phyloP scores from a whole-genome alignment of 64 coral and sea anemone genomes.

The Catalaphyllia jardinei region DNA sequence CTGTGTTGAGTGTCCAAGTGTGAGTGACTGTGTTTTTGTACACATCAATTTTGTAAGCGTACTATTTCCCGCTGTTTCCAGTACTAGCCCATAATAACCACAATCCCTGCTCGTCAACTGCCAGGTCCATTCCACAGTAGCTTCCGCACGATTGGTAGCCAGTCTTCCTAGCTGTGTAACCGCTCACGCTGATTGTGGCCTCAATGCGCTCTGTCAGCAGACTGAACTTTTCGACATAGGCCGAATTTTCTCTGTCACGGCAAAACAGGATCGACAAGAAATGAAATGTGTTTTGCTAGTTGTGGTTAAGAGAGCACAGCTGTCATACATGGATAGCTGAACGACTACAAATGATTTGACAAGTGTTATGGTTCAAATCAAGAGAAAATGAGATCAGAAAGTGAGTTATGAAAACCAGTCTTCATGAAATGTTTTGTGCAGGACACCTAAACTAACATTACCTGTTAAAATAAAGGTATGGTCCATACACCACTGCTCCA shows the following conservation, averaged over 20 bases:
- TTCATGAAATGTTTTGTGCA: no score
- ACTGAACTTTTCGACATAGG: conserved; percentile 39
- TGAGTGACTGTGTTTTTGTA: not conserved
- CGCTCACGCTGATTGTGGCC: conserved; percentile 18
- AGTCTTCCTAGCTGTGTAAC: not conserved
- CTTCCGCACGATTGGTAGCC: not conserved
- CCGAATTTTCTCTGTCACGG: conserved; percentile 9
- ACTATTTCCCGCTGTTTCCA: not conserved
- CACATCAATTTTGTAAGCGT: conserved; percentile 35
- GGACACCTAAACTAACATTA: not conserved
- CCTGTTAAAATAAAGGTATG: conserved; percentile 49
- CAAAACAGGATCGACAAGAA: not conserved
- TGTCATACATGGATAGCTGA: no score
- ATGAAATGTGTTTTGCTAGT: no score
- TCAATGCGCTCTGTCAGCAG: not conserved
- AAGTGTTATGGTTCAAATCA: no score
- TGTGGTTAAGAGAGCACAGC: no score
- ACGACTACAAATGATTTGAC: no score
- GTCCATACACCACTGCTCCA: conserved; percentile 39
- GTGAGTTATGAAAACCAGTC: no score
- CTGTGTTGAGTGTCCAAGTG: not conserved
- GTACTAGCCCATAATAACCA: conserved; percentile 25
- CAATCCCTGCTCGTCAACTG: conserved; percentile 46
- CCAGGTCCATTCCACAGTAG: conserved; percentile 10
- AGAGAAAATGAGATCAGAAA: no score